phyloP scores from a whole-genome alignment of 2,888 invertebrate species.

The Trichopria drosophilae region DNA sequence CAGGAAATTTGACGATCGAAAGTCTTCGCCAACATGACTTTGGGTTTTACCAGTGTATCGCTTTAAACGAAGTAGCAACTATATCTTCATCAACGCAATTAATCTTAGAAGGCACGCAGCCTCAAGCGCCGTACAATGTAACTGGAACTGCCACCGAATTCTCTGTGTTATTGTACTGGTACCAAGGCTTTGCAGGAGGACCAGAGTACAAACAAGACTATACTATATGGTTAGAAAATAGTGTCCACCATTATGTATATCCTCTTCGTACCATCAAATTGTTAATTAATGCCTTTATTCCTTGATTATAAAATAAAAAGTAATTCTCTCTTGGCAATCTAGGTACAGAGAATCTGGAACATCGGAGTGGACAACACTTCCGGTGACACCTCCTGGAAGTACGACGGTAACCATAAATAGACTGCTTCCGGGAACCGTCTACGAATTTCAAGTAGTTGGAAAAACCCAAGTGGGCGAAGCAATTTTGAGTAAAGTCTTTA shows the following conservation, averaged over 20 bases:
- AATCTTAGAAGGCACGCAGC: constrained; percentile 92
- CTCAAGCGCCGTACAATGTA: constrained; percentile 95
- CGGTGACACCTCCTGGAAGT: constrained; percentile 89
- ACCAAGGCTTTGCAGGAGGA: constrained; percentile 94
- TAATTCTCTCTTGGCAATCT: constrained; percentile 15
- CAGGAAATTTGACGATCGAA: constrained; percentile 90
- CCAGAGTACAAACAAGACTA: constrained; percentile 94
- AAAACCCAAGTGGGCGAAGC: constrained; percentile 94
- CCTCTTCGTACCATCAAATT: too few species aligned
- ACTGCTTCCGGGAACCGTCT: constrained; percentile 84
- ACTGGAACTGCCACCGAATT: constrained; percentile 88
- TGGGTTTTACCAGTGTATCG: constrained; percentile 94
- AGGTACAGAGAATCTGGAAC: constrained; percentile 84
- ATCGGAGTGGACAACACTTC: constrained; percentile 90
- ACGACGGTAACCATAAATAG: constrained; percentile 84
- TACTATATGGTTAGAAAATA: constrained; percentile 85
- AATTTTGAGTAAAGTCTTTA: constrained; percentile 92
- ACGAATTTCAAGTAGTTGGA: constrained; percentile 95
- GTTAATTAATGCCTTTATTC: too few species aligned
- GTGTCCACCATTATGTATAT: too few species aligned
- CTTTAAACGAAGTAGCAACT: constrained; percentile 94
- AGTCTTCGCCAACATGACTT: constrained; percentile 86
- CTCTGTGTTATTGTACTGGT: constrained; percentile 87
- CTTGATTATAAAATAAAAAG: too few species aligned
- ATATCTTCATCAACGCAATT: constrained; percentile 87